Percentiles rank a stretch among this genome's conserved stretches.
phyloP scores from a whole-genome alignment of 2,113 vertebrate genomes.

The Chaetops frenatus region DNA sequence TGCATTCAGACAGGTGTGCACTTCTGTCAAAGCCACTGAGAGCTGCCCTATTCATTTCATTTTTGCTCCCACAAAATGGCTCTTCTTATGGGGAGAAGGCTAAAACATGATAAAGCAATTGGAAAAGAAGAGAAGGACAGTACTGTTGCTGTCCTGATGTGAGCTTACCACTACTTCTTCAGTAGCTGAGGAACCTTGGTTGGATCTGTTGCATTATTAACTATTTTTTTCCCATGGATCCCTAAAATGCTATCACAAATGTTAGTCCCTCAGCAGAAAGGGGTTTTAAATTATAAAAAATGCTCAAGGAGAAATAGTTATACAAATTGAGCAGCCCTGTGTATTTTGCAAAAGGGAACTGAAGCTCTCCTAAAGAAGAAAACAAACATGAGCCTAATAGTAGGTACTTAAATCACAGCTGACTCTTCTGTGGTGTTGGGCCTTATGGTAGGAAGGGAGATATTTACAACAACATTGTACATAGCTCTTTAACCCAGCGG shows the following conservation, averaged over 20 bases:
- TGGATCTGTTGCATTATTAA: background rate
- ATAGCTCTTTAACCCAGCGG: background rate
- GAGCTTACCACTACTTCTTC: background rate
- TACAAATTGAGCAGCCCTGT: background rate
- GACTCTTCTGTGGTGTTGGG: background rate
- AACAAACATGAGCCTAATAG: background rate
- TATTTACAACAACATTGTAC: background rate
- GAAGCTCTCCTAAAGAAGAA: background rate
- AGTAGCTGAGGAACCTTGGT: background rate
- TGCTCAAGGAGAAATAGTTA: background rate
- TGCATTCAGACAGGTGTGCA: background rate
- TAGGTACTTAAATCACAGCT: background rate
- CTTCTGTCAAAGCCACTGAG: background rate
- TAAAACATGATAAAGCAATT: background rate
- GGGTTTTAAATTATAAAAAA: background rate
- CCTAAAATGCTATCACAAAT: background rate
- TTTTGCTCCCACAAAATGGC: background rate
- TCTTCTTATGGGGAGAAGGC: background rate
- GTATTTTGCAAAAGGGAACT: background rate
- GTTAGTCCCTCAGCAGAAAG: background rate
- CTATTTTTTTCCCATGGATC: background rate
- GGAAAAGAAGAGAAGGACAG: background rate
- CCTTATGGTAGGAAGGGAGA: background rate
- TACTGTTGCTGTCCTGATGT: background rate
- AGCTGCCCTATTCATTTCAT: background rate